Base-by-base conservation (phyloP, 2,888 invertebrate genomes). In the Ceriagrion tenellum region DNA sequence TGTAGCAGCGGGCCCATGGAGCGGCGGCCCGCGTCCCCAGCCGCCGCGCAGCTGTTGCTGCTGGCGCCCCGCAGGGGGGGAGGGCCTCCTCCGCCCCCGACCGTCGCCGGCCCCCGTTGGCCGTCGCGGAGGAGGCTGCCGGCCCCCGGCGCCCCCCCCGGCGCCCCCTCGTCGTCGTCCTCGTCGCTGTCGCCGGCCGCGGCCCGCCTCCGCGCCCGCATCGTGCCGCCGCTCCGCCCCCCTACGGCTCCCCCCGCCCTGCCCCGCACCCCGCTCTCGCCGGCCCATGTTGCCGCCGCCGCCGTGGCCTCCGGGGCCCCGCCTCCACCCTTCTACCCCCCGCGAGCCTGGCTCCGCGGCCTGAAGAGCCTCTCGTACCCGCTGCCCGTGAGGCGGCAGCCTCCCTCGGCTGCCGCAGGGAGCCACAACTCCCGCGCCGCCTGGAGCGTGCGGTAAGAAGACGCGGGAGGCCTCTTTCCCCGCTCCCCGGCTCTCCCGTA, bases 351-450 rank as follows among this genome's bases (percentile, higher is more conserved):
- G 90, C 95, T 95, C 40, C 91, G 95, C 69, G 95, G 95, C 35
- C 35, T 95, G 69, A 95, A 95, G 95, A 95, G 95, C 90, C 95
- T 95, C 81, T 95, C 95, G 90, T 95, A 95, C 69, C 95, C 95
- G 40, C 95, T 95, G 63, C 95, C 95, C 81, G 81, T 81, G 81
- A 16, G 81, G 30, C 81, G 81, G 81, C 81, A 40, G 90, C 95
- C 55, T 55, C 63, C n/a, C 47, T 89, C 88, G 88, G 95, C 93
- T 74, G 59, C 69, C 69, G 93, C 63, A 69, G 93, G 93, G 63
- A 69, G 93, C 69, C 93, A 74, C 93, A 74, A 93, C 93, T 93
- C 93, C 93, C 93, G 93, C 47, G 93, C 93, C 93, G 93, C 93
- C 35, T 93, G 93, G 93, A 93, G 93, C 69, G 69, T 93, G 93